Evolutionary conservation across 2,888 invertebrate species (phyloP), one percentile per base, ranked within the genome.

Genomic region (Cordilura impudica): DNA sequence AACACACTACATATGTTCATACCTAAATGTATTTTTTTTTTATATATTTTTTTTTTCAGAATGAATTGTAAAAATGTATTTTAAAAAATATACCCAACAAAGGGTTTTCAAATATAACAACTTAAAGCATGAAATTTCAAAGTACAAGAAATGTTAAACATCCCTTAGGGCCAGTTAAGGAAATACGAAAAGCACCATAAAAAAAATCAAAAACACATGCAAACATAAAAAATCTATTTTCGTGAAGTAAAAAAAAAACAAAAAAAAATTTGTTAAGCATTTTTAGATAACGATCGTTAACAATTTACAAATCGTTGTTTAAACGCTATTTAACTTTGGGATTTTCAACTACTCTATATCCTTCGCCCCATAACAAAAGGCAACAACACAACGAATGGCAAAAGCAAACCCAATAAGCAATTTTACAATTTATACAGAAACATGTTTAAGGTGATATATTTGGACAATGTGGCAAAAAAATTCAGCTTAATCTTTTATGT

Each of bases 241-340:
- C 23, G 45, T 18, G 29, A n/a, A 45, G 8, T 56, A 67, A 45
- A 23, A 53, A 3, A 29, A 18, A 7, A 63, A 56, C 47, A 31
- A 58, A 67, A 58, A 70, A 51, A 53, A 58, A 78, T 78, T 78
- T 78, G 76, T 79, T 74, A 84, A 85, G 86, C 85, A 84, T 85
- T 84, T 86, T 86, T 86, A 85, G 84, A 83, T 84, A 82, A 84
- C 84, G 86, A 88, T 88, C 87, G 83, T 85, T 85, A 86, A 84
- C 87, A 86, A 87, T 87, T 87, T 85, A 84, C 87, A 87, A 88
- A 88, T 88, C 87, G 87, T 86, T 85, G 83, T 86, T 88, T 88
- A 87, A 87, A 81, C 85, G 84, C 82, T 83, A 81, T 83, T 85
- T 83, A 81, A 85, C 82, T 78, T 80, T 54, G 73, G 82, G 78